A percentile compares a stretch with the other conserved stretches of the same genome.
phyloP scores from a whole-genome alignment of 2,113 vertebrate genomes.

The Protomyctophum bolini region DNA sequence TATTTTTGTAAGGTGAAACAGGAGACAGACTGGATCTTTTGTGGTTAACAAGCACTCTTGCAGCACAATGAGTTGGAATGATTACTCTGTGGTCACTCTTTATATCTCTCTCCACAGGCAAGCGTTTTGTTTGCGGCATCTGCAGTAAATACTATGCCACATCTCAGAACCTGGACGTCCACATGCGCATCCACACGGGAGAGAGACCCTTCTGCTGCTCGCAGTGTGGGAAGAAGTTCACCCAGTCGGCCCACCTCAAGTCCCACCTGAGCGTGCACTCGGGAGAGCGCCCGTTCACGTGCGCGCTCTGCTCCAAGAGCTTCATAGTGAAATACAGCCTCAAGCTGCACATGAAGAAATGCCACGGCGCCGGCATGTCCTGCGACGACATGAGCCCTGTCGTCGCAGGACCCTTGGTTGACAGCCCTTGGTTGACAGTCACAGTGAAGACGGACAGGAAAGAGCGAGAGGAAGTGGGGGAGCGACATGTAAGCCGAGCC shows the following conservation, averaged over 20 bases:
- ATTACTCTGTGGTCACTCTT: too few relatives aligned
- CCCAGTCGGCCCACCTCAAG: conserved; percentile 75
- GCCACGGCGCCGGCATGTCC: conserved; percentile 31
- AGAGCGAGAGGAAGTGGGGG: too few relatives aligned
- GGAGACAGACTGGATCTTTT: too few relatives aligned
- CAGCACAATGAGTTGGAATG: too few relatives aligned
- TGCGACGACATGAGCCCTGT: too few relatives aligned
- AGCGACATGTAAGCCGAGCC: too few relatives aligned
- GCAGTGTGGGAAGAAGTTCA: conserved; percentile 77
- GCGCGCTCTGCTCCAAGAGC: conserved; percentile 66
- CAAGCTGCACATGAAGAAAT: conserved; percentile 73
- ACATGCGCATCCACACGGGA: conserved; percentile 76
- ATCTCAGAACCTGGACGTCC: conserved; percentile 72
- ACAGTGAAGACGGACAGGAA: too few relatives aligned
- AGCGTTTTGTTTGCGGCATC: conserved; percentile 54
- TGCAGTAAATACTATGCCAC: conserved; percentile 71
- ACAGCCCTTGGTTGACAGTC: too few relatives aligned
- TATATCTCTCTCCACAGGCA: neutral
- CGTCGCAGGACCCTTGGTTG: too few relatives aligned
- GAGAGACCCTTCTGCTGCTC: conserved; percentile 69
- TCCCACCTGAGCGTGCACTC: conserved; percentile 75
- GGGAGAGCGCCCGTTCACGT: conserved; percentile 65
- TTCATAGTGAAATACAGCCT: conserved; percentile 77
- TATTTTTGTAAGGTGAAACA: too few relatives aligned
- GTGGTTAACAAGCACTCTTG: too few relatives aligned